Base-by-base conservation (phyloP, 2,888 invertebrate species). In the Chymomyza procnemis region DNA sequence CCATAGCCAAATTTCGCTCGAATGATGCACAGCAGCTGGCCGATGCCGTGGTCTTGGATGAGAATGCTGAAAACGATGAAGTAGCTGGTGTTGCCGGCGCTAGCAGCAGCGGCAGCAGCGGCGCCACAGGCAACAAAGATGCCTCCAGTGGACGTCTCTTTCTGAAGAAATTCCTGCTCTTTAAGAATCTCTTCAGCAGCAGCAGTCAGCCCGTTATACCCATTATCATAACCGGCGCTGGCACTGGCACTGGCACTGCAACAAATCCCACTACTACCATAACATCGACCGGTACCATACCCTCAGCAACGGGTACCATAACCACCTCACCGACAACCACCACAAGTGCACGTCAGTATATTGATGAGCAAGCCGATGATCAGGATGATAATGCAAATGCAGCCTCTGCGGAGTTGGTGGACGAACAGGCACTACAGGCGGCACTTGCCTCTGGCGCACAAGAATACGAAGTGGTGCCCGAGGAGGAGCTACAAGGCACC, bases 131-230 rank as follows among this genome's bases (percentile, higher is more conserved):
- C 21, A 79, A 71, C 52, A 74, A 79, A n/a, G 87, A 87, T 16
- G 73, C 85, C 1, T 87, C 89, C 19, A 90, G 80, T 19, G 89
- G 89, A 0, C 86, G 90, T 3, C 69, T 90, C 22, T 90, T 90
- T 66, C 69, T 88, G 3, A 88, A 83, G 66, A 90, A 88, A 57
- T 88, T 90, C 66, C 74, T 89, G 18, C 76, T 80, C n/a, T 88
- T 88, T 67, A 86, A 85, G 59, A 89, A 89, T 19, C 66, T 87
- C 60, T 89, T 88, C 57, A 72, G 85, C 50, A 79, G 70, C 54
- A 80, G 66, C 69, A 72, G 66, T 8, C 88, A 87, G 62, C 88
- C 88, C 4, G 77, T 88, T 59, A 85, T 89, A 26, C 89, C 89
- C 0, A 88, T 89, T 26, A 88, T 90, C 12, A 89, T 90, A n/a